A percentile compares a stretch with the other conserved stretches of the same genome.
These are phyloP conservation scores for Drosophila buzzatii DNA, from an alignment of 2,888 invertebrate species.

Conservation along the genomic window DNA sequence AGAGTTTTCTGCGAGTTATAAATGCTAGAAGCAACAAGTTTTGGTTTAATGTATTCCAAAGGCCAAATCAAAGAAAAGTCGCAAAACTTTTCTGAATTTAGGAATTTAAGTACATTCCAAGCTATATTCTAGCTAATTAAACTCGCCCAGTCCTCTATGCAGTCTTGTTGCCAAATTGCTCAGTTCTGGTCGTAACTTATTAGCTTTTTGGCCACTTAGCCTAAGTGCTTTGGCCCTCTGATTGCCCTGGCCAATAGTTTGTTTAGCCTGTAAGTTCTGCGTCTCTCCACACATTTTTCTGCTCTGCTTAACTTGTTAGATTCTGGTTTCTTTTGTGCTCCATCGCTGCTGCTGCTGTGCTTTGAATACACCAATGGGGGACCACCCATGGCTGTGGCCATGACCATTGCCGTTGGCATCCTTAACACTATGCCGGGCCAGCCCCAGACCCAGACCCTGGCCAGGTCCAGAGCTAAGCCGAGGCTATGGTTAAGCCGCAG, in stretches of 20 bases:
- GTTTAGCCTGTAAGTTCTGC: conserved; percentile 17
- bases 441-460: neutral
- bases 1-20: too few species aligned
- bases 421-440: conserved; percentile 5
- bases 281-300: conserved; percentile 5
- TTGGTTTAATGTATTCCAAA: too few species aligned
- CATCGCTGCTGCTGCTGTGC: neutral
- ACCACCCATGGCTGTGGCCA: conserved; percentile 53
- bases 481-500: conserved; percentile 1
- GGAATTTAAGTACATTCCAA: too few species aligned
- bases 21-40: too few species aligned
- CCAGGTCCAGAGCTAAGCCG: neutral
- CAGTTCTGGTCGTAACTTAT: conserved; percentile 40
- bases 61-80: too few species aligned
- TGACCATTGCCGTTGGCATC: conserved; percentile 21
- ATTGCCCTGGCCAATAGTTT: conserved; percentile 41
- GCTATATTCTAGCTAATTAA: neutral
- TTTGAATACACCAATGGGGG: conserved; percentile 11
- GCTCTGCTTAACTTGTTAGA: conserved; percentile 19
- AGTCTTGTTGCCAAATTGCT: conserved; percentile 23
- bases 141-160: too few species aligned
- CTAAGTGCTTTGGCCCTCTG: conserved; percentile 42
- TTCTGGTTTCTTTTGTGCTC: conserved; percentile 33
- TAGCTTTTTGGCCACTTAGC: conserved; percentile 39
- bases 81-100: too few species aligned